A percentile compares a stretch with the other conserved stretches of the same genome.
phyloP scores from a whole-genome alignment of 2,888 invertebrate genomes.

The Metacarcinus magister region DNA sequence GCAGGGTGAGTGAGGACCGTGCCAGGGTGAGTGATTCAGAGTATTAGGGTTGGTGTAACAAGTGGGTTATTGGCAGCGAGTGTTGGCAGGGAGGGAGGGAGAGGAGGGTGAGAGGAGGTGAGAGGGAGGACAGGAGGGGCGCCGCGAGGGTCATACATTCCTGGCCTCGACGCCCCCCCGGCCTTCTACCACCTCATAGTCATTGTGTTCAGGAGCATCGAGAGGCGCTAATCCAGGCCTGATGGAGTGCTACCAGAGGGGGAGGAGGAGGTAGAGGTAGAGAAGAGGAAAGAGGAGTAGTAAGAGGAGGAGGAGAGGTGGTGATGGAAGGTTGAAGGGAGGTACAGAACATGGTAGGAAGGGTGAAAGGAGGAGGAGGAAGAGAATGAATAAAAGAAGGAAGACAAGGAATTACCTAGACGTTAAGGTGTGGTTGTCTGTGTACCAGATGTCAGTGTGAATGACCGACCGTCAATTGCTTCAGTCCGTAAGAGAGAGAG shows the following conservation, averaged over 20 bases:
- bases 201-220: neutral
- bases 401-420: too few relatives aligned
- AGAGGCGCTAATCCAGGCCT: neutral
- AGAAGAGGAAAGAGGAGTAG: too few relatives aligned
- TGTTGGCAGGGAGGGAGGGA: neutral
- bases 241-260: neutral
- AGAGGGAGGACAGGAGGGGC: neutral
- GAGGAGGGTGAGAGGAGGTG: neutral
- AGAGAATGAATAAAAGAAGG: neutral
- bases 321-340: neutral
- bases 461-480: too few relatives aligned
- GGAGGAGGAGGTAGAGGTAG: neutral
- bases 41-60: neutral
- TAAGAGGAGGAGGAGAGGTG: neutral
- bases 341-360: neutral
- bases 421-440: too few relatives aligned
- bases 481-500: neutral
- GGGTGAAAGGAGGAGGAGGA: neutral
- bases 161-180: neutral
- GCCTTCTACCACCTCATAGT: neutral
- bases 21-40: slow-evolving; percentile 15
- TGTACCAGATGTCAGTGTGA: too few relatives aligned
- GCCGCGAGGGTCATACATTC: slow-evolving; percentile 13
- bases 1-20: neutral
- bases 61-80: neutral